Evolutionary conservation across 2,888 invertebrate species (phyloP).

Genomic region (Muscina levida): DNA sequence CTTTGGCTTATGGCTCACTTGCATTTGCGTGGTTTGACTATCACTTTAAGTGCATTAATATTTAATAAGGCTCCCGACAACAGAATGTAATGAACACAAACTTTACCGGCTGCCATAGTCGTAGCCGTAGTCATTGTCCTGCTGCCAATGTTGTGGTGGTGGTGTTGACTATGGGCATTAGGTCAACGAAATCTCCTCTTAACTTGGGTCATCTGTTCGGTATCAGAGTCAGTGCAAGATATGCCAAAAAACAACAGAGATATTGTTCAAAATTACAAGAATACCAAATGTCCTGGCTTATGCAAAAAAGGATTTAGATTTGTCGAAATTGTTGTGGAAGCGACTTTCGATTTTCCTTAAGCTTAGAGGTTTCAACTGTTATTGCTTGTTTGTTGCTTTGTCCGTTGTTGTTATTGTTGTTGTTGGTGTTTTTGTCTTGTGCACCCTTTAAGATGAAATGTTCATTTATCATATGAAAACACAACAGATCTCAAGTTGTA

Average conservation of each 20-base stretch:
- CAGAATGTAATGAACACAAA: slow-evolving; percentile 38
- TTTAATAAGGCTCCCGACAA: slow-evolving; percentile 34
- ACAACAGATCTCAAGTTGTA: not conserved
- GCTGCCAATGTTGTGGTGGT: not conserved
- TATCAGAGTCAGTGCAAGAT: not conserved
- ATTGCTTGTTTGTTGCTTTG: not conserved
- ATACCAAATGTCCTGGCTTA: slow-evolving; percentile 14
- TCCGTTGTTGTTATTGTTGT: not conserved
- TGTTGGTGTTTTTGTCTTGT: slow-evolving; percentile 8
- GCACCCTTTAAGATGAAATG: not conserved
- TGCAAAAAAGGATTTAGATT: slow-evolving; percentile 13
- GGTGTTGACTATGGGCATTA: not conserved
- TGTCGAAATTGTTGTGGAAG: not conserved
- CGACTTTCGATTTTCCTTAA: not conserved
- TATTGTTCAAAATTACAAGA: slow-evolving; percentile 9
- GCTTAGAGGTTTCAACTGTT: too few relatives aligned
- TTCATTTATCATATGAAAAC: not conserved
- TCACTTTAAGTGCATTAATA: slow-evolving; percentile 45
- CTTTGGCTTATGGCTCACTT: slow-evolving; percentile 13
- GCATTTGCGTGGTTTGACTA: slow-evolving; percentile 34
- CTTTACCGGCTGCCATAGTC: not conserved
- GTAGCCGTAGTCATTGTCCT: not conserved
- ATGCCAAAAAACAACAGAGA: not conserved
- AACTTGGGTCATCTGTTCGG: slow-evolving; percentile 19
- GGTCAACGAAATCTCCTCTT: slow-evolving; percentile 21